Evolutionary conservation across 2,797 vertebrate genomes (phyloP), one percentile per base, ranked within the genome.

Genomic region (Enteromius trimaculatus): DNA sequence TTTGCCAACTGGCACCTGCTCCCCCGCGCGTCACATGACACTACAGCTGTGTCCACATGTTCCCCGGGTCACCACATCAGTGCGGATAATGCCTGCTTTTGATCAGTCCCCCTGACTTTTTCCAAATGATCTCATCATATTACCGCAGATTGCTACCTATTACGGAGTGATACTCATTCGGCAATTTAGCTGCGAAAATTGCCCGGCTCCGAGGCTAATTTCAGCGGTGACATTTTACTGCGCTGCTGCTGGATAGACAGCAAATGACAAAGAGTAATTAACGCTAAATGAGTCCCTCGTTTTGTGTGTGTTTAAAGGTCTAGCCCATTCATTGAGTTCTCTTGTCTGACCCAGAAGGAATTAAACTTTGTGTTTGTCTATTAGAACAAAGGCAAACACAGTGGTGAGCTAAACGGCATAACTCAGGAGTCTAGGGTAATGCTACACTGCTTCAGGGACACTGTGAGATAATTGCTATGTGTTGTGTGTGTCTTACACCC

Each of bases 1-100:
- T 23, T 47, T 55, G 84, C 87, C 85, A 84, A 86, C 87, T 88
- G 88, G 85, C 88, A 89, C 84, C 85, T 85, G 85, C 85, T 85
- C 53, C 51, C 85, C 81, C 71, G 90, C 89, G 85, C 92, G 93
- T 97, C 96, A 97, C 95, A 93, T 97, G 96, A 97, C 94, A 93
- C 93, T 95, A 94, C 97, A 98, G 97, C 97, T 97, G 96, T 95
- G 95, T 96, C 95, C 96, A 97, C 95, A 96, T 94, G 94, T 94
- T 95, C 94, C 92, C 74, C 93, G 92, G 92, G 91, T 95, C 81
- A 90, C 94, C 94, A 89, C 89, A 91, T 95, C 92, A 93, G 94
- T 94, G 94, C 90, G 90, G 92, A 95, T 95, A 94, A 96, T 93
- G 93, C 93, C 93, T 89, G 93, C 93, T 94, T 96, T 96, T 95